These are phyloP conservation scores for Cryptoblepharus egeriae DNA, from an alignment of 2,797 vertebrate species.

Conservation along the genomic window DNA sequence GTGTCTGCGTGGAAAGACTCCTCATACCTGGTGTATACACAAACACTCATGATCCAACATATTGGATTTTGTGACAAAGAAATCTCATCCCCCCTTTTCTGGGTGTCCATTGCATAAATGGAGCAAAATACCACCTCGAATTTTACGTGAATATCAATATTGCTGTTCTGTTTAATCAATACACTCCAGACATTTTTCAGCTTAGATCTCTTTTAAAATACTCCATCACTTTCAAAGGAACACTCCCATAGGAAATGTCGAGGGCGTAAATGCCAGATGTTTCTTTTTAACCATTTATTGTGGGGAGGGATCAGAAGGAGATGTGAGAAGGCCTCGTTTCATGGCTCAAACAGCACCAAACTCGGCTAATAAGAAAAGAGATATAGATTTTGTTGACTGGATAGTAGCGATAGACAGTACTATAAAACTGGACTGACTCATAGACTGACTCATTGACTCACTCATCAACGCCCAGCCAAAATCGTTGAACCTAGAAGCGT, in stretches of 20 bases:
- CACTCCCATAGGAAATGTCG: slow-evolving; percentile 30
- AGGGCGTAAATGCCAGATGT: slow-evolving; percentile 15
- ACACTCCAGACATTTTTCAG: slow-evolving; percentile 16
- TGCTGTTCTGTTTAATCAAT: slow-evolving; percentile 50
- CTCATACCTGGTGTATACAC: neutral
- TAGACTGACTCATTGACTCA: too few species aligned
- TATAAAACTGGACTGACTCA: too few species aligned
- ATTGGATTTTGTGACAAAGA: neutral
- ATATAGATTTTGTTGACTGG: neutral
- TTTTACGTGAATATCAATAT: slow-evolving; percentile 29
- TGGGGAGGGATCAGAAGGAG: neutral
- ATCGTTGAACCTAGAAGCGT: too few species aligned
- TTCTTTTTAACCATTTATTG: slow-evolving; percentile 27
- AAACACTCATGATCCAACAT: neutral
- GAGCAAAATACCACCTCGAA: neutral
- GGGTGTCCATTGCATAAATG: neutral
- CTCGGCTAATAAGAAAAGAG: neutral
- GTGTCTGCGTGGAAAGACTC: neutral
- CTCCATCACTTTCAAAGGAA: slow-evolving; percentile 39
- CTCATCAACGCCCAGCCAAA: too few species aligned
- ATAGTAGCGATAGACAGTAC: too few species aligned
- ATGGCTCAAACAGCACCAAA: neutral
- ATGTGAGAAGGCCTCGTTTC: neutral
- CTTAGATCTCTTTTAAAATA: slow-evolving; percentile 47
- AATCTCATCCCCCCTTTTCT: neutral